These are phyloP conservation scores for Diplolepis rosae DNA, from an alignment of 2,888 invertebrate genomes.

Conservation along the genomic window DNA sequence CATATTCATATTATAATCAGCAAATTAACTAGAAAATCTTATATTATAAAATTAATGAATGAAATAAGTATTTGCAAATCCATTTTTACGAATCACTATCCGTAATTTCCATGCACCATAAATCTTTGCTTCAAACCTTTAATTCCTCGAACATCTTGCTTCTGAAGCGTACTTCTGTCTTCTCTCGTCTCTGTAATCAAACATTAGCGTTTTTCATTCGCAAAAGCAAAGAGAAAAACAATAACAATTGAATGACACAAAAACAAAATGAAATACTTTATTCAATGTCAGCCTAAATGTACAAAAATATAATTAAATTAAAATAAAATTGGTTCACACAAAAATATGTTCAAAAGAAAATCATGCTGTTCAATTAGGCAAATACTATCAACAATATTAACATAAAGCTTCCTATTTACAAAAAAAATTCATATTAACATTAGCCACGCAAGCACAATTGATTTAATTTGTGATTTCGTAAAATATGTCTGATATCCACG, in stretches of 20 bases:
- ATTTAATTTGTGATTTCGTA: conserved; percentile 39
- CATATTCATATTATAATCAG: neutral
- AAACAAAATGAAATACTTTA: conserved; percentile 47
- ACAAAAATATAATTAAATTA: conserved; percentile 36
- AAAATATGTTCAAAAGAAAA: conserved; percentile 43
- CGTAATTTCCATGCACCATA: conserved; percentile 58
- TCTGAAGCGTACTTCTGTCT: conserved; percentile 64
- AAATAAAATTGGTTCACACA: conserved; percentile 16
- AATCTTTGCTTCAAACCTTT: conserved; percentile 69
- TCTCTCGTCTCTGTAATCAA: conserved; percentile 68
- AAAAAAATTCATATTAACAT: conserved; percentile 43
- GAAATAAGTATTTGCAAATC: neutral
- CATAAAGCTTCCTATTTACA: conserved; percentile 43
- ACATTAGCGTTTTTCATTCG: conserved; percentile 47
- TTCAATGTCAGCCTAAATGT: conserved; percentile 46
- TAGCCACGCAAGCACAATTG: conserved; percentile 59
- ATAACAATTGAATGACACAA: conserved; percentile 35
- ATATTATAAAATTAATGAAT: too few species aligned
- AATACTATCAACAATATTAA: conserved; percentile 35
- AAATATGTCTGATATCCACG: conserved; percentile 41
- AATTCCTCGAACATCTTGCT: conserved; percentile 71
- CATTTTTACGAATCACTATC: neutral
- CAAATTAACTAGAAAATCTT: neutral
- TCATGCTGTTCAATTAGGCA: conserved; percentile 53
- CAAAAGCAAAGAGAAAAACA: conserved; percentile 35